phyloP scores from a whole-genome alignment of 30 jellyfish, hydroid and myxozoan genomes.

The Turritopsis rubra region DNA sequence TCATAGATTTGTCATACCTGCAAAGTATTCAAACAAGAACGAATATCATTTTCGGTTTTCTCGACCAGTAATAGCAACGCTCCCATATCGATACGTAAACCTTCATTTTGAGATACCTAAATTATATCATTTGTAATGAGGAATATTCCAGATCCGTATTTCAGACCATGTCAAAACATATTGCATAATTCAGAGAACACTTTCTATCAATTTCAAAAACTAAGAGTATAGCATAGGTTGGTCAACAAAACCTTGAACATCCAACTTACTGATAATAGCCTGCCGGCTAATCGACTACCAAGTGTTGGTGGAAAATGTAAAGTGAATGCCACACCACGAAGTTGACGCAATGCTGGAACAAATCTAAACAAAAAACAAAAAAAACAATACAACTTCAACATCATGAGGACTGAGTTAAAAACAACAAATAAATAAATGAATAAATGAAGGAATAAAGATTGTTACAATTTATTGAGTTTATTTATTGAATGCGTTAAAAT shows the following conservation, averaged over 20 bases:
- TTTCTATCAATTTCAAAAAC: too few relatives aligned
- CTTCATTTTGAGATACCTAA: constrained; percentile 72
- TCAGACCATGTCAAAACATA: too few relatives aligned
- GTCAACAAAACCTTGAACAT: neutral
- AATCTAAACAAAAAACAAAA: constrained; percentile 31
- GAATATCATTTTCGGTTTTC: constrained; percentile 83
- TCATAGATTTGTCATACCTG: too few relatives aligned
- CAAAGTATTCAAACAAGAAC: constrained; percentile 87
- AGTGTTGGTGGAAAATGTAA: constrained; percentile 65
- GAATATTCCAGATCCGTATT: too few relatives aligned
- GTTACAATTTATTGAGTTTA: too few relatives aligned
- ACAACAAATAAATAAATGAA: too few relatives aligned
- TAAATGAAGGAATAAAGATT: too few relatives aligned
- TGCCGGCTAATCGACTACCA: constrained; percentile 66
- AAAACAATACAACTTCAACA: too few relatives aligned
- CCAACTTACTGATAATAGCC: constrained; percentile 61
- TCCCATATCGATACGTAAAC: constrained; percentile 78
- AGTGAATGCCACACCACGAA: constrained; percentile 67
- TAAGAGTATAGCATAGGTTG: too few relatives aligned
- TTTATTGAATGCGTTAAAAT: neutral
- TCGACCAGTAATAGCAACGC: constrained; percentile 75
- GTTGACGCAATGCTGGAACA: constrained; percentile 93
- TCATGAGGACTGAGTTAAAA: too few relatives aligned
- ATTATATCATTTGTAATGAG: neutral
- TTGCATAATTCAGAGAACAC: too few relatives aligned